Percentiles rank a stretch among this genome's conserved stretches.
Evolutionary conservation across 2,113 vertebrate species (phyloP).

Genomic region (Archilochus colubris): DNA sequence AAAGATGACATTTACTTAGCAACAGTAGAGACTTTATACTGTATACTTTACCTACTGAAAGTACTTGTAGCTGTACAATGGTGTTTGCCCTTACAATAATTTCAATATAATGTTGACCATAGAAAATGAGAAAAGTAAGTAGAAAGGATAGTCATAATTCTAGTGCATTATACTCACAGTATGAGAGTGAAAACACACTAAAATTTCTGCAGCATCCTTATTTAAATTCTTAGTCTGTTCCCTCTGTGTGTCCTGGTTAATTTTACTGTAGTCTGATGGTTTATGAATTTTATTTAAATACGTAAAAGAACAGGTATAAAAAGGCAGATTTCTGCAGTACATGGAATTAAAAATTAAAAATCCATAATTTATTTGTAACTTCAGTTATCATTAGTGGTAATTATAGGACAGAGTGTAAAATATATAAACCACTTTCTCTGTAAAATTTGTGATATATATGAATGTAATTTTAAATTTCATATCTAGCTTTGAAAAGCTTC

Average conservation of each 20-base stretch:
- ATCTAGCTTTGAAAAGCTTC: not conserved
- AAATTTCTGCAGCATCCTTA: slow-evolving; percentile 17
- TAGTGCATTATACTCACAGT: not conserved
- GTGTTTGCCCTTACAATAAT: slow-evolving; percentile 66
- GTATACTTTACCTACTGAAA: slow-evolving; percentile 67
- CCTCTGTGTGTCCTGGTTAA: not conserved
- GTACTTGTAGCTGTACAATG: slow-evolving; percentile 37
- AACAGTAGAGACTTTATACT: slow-evolving; percentile 64
- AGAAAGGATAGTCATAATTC: slow-evolving; percentile 45
- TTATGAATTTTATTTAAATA: slow-evolving; percentile 9
- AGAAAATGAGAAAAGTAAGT: slow-evolving; percentile 72
- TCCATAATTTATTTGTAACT: not conserved
- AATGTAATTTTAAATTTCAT: not conserved
- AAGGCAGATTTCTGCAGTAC: not conserved
- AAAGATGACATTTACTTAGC: slow-evolving; percentile 66
- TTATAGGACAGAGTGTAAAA: not conserved
- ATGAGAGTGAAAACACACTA: slow-evolving; percentile 35
- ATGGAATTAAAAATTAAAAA: not conserved
- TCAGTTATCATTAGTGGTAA: not conserved
- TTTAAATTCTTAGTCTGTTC: slow-evolving; percentile 27
- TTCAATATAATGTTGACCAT: slow-evolving; percentile 65
- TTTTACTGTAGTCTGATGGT: not conserved
- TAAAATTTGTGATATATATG: not conserved
- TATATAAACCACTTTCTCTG: not conserved
- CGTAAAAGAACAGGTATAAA: not conserved